Conservation (phyloP, 1,140 invertebrate species). For the Bemisia tabaci region DNA sequence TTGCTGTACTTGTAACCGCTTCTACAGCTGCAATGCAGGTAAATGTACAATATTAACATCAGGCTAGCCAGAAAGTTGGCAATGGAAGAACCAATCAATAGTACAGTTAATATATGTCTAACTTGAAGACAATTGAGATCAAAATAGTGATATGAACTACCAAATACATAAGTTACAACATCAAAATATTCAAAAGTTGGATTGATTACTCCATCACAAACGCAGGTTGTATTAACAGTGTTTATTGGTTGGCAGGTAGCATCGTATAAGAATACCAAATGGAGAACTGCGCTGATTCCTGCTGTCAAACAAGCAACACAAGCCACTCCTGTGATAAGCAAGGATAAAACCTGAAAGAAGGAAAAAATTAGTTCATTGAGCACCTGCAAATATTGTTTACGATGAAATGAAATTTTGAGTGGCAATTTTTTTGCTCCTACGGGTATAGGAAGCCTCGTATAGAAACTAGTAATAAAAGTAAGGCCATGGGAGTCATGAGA, state of each 20-base stretch:
- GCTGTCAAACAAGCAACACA: background rate
- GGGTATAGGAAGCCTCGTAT: no score
- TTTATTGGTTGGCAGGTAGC: background rate
- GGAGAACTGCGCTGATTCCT: background rate
- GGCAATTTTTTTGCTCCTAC: no score
- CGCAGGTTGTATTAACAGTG: background rate
- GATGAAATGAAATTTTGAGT: no score
- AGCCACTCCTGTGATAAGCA: background rate
- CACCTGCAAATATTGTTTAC: no score
- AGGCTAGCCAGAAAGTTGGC: background rate
- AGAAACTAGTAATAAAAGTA: no score
- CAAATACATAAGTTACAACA: background rate
- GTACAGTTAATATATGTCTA: background rate
- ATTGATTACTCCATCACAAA: background rate
- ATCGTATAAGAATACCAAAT: background rate
- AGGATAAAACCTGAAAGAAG: background rate
- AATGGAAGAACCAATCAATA: background rate
- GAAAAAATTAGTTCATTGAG: no score
- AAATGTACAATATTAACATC: background rate
- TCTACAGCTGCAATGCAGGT: background rate
- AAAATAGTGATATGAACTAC: background rate
- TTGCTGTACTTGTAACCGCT: background rate
- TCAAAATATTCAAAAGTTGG: background rate
- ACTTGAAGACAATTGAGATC: background rate
- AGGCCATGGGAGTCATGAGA: no score